A percentile compares a stretch with the other conserved stretches of the same genome.
Evolutionary conservation across 2,113 vertebrate species (phyloP).

Genomic region (Ursus arctos): DNA sequence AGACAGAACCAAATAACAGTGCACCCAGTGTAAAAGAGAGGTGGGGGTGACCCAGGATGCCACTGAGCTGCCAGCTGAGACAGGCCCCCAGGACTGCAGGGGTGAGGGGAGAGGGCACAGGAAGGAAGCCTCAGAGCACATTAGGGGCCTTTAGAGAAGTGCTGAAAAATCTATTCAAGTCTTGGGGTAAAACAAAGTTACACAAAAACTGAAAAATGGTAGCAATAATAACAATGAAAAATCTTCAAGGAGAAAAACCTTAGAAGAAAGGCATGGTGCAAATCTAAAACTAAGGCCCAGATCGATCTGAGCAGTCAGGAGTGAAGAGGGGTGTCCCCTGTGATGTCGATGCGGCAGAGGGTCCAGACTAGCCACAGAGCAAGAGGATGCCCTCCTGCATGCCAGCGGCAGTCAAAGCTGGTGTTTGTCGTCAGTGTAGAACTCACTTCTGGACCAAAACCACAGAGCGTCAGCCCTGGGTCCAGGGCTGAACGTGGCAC

Average conservation of each 20-base stretch:
- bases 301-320: fast-evolving
- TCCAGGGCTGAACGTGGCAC: background rate
- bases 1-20: background rate
- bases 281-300: background rate
- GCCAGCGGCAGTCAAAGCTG: fast-evolving
- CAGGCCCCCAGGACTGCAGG: background rate
- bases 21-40: background rate
- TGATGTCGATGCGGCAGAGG: fast-evolving
- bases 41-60: background rate
- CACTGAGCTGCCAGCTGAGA: too few relatives aligned
- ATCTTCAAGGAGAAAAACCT: background rate
- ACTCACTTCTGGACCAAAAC: background rate
- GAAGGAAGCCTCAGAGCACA: too few relatives aligned
- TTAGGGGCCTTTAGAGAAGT: background rate
- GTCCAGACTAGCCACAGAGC: background rate
- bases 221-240: background rate
- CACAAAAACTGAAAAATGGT: background rate
- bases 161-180: background rate
- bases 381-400: fast-evolving
- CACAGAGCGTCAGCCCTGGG: background rate
- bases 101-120: background rate
- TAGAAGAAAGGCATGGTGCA: background rate
- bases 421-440: background rate
- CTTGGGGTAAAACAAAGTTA: background rate
- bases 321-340: too few relatives aligned